Conservation (phyloP, 2,797 vertebrate genomes). For the Tachyglossus aculeatus region DNA sequence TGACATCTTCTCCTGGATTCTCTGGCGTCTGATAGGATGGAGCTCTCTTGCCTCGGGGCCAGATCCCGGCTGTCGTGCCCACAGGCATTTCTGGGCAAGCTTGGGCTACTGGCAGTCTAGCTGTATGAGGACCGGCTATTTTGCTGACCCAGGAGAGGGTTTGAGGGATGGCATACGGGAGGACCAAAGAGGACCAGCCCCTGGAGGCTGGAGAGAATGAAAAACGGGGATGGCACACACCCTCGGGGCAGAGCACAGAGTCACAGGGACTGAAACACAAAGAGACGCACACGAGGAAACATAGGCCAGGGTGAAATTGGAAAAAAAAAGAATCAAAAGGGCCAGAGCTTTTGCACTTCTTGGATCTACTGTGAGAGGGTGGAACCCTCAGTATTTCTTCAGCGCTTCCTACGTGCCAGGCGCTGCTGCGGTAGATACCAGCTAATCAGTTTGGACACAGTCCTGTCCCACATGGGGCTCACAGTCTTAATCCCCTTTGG, state of each 20-base stretch:
- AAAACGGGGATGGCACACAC: background rate
- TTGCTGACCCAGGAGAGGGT: conserved; percentile 9
- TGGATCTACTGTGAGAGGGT: no score
- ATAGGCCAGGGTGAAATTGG: background rate
- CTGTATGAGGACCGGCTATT: conserved; percentile 16
- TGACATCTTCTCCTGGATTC: background rate
- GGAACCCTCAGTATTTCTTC: no score
- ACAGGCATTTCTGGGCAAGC: conserved; percentile 31
- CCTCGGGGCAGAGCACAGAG: background rate
- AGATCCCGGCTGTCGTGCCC: background rate
- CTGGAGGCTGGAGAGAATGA: conserved; percentile 18
- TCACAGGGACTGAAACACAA: background rate
- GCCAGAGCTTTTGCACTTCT: background rate
- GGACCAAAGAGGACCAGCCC: conserved; percentile 35
- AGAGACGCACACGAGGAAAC: background rate
- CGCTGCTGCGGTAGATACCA: no score
- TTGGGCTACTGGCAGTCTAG: background rate
- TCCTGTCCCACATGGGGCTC: no score
- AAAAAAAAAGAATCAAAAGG: background rate
- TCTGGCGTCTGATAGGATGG: conserved; percentile 26
- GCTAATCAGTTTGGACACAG: no score
- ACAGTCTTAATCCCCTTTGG: no score
- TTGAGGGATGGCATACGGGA: conserved; percentile 15
- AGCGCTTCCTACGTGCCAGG: no score
- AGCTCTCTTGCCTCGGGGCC: conserved; percentile 56